These are phyloP conservation scores for Piezodorus guildinii DNA, from an alignment of 1,140 invertebrate genomes.

Conservation along the genomic window DNA sequence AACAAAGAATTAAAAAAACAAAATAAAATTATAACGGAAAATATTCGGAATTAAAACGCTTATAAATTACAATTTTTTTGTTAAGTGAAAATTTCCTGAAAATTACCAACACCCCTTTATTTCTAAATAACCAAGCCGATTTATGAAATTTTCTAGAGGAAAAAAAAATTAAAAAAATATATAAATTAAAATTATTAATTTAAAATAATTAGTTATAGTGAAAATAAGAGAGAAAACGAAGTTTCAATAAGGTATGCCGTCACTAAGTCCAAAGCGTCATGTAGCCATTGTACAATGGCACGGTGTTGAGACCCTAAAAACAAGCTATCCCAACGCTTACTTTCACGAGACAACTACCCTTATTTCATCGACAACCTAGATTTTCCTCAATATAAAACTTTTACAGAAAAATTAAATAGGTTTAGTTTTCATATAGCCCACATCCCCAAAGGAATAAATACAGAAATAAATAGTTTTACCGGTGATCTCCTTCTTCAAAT, in stretches of 20 bases:
- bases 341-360: constrained; percentile 22
- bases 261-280: constrained; percentile 21
- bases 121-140: neutral
- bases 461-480: constrained; percentile 38
- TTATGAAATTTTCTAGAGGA: neutral
- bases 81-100: too few relatives aligned
- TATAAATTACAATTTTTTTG: neutral
- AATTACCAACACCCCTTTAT: too few relatives aligned
- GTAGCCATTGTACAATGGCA: constrained; percentile 26
- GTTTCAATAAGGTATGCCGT: neutral
- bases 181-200: neutral
- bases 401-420: constrained; percentile 5
- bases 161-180: constrained; percentile 11
- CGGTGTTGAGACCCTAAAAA: constrained; percentile 10
- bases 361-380: constrained; percentile 15
- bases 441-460: neutral
- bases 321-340: constrained; percentile 12
- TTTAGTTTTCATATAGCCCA: constrained; percentile 5
- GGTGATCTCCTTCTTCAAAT: constrained; percentile 55
- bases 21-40: neutral
- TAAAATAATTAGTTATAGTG: neutral
- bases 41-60: too few relatives aligned
- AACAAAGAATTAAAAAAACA: neutral
- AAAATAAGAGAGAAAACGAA: constrained; percentile 32
- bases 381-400: constrained; percentile 18